Evolutionary conservation across 2,113 vertebrate species (phyloP).

Genomic region (Bagarius yarrelli): DNA sequence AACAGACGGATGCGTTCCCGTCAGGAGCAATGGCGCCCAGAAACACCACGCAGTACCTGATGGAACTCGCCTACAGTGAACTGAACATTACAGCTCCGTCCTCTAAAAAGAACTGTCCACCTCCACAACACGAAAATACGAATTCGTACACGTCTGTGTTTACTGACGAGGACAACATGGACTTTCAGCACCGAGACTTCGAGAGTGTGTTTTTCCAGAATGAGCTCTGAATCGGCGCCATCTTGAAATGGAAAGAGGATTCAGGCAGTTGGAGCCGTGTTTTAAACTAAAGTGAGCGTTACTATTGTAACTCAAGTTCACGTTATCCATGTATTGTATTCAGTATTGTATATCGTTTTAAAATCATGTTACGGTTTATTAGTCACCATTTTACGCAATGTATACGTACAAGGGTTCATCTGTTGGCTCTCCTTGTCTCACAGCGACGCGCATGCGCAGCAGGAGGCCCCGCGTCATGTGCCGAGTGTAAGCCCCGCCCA

Average conservation of each 20-base stretch:
- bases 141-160: not conserved
- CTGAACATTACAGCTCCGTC: not conserved
- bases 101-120: not conserved
- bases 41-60: slow-evolving; percentile 75
- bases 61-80: slow-evolving; percentile 64
- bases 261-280: not conserved
- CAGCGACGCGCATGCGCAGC: slow-evolving; percentile 66
- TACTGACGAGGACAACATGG: slow-evolving; percentile 52
- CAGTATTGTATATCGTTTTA: not conserved
- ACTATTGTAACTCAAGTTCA: slow-evolving; percentile 30
- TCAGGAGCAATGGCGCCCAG: slow-evolving; percentile 47
- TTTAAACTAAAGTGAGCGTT: slow-evolving; percentile 60
- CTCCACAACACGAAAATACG: not conserved
- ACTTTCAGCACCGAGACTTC: slow-evolving; percentile 69
- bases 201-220: slow-evolving; percentile 54
- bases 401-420: slow-evolving; percentile 62
- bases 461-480: slow-evolving; percentile 54
- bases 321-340: not conserved
- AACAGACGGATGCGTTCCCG: not conserved
- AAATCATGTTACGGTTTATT: not conserved
- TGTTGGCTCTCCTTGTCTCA: slow-evolving; percentile 72
- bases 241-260: not conserved
- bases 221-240: slow-evolving; percentile 20
- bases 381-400: slow-evolving; percentile 24
- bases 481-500: slow-evolving; percentile 51